Evolutionary conservation across 2,113 vertebrate species (phyloP), one percentile per base, ranked within the genome.

Genomic region (Pelmatolapia mariae): DNA sequence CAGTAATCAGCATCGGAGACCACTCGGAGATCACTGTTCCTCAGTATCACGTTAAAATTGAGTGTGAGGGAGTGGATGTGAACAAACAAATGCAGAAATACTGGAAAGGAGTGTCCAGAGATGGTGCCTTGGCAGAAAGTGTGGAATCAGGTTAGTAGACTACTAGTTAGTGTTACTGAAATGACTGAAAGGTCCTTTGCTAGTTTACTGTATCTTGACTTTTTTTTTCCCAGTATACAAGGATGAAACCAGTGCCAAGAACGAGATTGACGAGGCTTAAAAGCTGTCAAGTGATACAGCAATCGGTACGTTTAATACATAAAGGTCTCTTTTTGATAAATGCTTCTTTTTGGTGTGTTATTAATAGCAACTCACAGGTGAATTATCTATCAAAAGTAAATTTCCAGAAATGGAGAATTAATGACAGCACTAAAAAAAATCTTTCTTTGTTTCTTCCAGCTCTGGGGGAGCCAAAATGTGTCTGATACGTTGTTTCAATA

Each of bases 41-140:
- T 78, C 91, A 96, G 10, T 97, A 95, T 84, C 10, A 22, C 45
- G 97, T 98, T 53, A 94, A 96, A 54, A 29, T 98, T 54, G 92
- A 96, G 61, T 91, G 91, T 73, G 93, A 96, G 54, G 96, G 95
- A 2, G 33, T 84, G 53, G 87, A 97, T 47, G 80, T 95, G 8
- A 91, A 89, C 57, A 16, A 54, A 73, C 86, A 26, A 26, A 81
- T 82, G 85, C n/a, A 79, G 45, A 92, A 92, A 87, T 83, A 93
- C 85, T 94, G 93, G 91, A 92, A 81, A 83, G 16, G 7, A 78
- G 13, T 10, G 59, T 31, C 61, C 9, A 40, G 43, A 3, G 52
- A 53, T 22, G n/a, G 29, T 22, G 5, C 29, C 31, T 79, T 54
- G 24, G 50, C 36, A 38, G 29, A 71, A 36, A 4, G 13, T 73